Conservation (phyloP, 37 sponge, comb jelly and placozoan genomes). For the Diacarnus erythraeanus region DNA sequence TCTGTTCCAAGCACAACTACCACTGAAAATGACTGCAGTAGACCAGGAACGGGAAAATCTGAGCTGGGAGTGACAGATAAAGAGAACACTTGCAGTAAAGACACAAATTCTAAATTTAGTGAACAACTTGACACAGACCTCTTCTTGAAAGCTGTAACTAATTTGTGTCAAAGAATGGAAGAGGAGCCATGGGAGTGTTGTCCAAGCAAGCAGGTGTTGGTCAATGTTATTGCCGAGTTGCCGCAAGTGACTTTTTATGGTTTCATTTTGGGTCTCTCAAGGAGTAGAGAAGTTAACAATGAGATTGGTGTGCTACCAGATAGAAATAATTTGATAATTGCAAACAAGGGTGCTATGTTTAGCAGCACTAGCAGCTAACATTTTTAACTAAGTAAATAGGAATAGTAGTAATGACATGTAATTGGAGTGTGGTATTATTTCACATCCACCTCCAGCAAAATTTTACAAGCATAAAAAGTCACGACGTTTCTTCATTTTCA, state of each 20-base stretch:
- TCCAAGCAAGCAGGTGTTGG: slow-evolving; percentile 25
- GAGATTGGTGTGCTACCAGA: slow-evolving; percentile 56
- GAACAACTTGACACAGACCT: not conserved
- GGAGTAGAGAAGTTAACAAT: slow-evolving; percentile 21
- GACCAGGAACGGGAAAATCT: not conserved
- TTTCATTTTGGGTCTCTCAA: slow-evolving; percentile 24
- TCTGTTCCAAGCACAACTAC: slow-evolving; percentile 12
- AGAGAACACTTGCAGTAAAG: not conserved
- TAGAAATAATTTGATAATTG: slow-evolving; percentile 1
- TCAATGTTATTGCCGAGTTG: slow-evolving; percentile 7
- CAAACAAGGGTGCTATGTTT: not conserved
- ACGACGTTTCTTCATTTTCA: too few species aligned
- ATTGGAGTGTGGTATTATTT: too few species aligned
- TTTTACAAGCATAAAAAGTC: too few species aligned
- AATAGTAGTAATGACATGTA: too few species aligned
- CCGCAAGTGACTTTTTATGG: not conserved
- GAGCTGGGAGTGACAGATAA: not conserved
- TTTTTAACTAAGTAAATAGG: too few species aligned
- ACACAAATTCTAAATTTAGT: not conserved
- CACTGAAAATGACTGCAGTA: not conserved
- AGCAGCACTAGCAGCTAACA: not conserved
- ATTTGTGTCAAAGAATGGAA: slow-evolving; percentile 18
- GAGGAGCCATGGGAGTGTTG: slow-evolving; percentile 37
- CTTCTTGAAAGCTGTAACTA: slow-evolving; percentile 15
- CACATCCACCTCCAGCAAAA: too few species aligned